These are phyloP conservation scores for Porites rus DNA, from an alignment of 92 coral and sea anemone species.

Conservation along the genomic window DNA sequence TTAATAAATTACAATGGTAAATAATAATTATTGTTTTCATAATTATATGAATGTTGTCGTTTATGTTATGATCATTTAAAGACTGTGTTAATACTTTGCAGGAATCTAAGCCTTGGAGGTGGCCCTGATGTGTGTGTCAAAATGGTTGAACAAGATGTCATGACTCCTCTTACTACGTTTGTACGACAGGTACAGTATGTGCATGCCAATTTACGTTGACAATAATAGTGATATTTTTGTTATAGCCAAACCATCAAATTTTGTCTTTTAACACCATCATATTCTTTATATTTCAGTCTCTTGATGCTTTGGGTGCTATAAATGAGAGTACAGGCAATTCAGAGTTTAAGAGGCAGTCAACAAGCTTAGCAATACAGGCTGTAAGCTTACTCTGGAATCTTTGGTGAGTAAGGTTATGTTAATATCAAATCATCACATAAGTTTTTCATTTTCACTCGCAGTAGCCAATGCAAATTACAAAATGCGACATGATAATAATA, in stretches of 20 bases:
- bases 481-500: background rate
- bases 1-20: no score
- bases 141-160: slow-evolving; percentile 96
- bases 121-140: slow-evolving; percentile 82
- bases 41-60: no score
- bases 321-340: slow-evolving; percentile 45
- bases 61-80: background rate
- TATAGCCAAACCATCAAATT: no score
- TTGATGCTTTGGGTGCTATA: slow-evolving; percentile 77
- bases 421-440: background rate
- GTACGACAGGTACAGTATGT: slow-evolving; percentile 72
- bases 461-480: background rate
- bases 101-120: slow-evolving; percentile 90
- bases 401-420: slow-evolving; percentile 59
- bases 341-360: slow-evolving; percentile 66
- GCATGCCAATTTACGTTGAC: no score
- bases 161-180: slow-evolving; percentile 91
- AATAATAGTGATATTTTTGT: no score
- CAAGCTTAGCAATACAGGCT: slow-evolving; percentile 85
- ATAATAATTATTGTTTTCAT: no score
- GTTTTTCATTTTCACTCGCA: background rate
- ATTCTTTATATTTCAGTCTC: slow-evolving; percentile 61
- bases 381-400: slow-evolving; percentile 92
- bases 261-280: background rate
- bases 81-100: slow-evolving; percentile 14